A percentile compares a stretch with the other conserved stretches of the same genome.
phyloP scores from a whole-genome alignment of 2,797 vertebrate species.

The Cossypha heuglini region DNA sequence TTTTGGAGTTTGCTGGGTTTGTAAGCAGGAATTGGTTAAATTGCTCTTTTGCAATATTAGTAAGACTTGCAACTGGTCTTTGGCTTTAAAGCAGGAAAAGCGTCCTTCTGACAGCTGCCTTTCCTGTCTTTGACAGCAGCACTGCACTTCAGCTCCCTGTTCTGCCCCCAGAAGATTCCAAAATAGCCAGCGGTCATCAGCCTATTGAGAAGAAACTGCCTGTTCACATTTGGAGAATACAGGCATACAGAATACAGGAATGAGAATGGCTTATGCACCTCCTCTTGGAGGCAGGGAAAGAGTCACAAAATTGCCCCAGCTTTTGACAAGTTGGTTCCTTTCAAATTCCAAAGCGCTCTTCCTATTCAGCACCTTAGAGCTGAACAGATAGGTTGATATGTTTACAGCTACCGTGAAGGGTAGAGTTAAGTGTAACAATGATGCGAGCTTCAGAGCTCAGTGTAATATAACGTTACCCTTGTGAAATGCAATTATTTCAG shows the following conservation, averaged over 20 bases:
- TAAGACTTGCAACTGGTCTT: background rate
- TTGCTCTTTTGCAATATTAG: slow-evolving; percentile 48
- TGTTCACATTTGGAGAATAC: slow-evolving; percentile 36
- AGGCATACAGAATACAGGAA: background rate
- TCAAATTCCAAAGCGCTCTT: slow-evolving; percentile 44
- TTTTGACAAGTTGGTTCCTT: slow-evolving; percentile 54
- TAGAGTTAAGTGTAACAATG: slow-evolving; percentile 60
- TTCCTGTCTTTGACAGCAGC: slow-evolving; percentile 17
- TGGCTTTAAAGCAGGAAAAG: slow-evolving; percentile 53
- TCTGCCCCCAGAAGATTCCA: slow-evolving; percentile 52
- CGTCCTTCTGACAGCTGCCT: slow-evolving; percentile 55
- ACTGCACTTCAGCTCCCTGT: slow-evolving; percentile 47
- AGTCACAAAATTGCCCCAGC: slow-evolving; percentile 52
- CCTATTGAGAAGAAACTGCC: slow-evolving; percentile 3
- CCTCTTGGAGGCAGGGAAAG: slow-evolving; percentile 50
- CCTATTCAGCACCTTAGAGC: slow-evolving; percentile 56
- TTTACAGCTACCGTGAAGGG: slow-evolving; percentile 65
- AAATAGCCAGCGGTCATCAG: slow-evolving; percentile 34
- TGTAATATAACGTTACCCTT: slow-evolving; percentile 53
- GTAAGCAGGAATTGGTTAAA: slow-evolving; percentile 50
- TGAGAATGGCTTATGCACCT: slow-evolving; percentile 17
- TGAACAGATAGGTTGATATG: slow-evolving; percentile 41
- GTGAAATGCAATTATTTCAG: slow-evolving; percentile 71
- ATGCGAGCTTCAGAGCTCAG: slow-evolving; percentile 57
- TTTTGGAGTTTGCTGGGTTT: background rate